Percentiles rank a stretch among this genome's conserved stretches.
These are phyloP conservation scores for Ammospiza maritima DNA, from an alignment of 2,797 vertebrate genomes.

Conservation along the genomic window DNA sequence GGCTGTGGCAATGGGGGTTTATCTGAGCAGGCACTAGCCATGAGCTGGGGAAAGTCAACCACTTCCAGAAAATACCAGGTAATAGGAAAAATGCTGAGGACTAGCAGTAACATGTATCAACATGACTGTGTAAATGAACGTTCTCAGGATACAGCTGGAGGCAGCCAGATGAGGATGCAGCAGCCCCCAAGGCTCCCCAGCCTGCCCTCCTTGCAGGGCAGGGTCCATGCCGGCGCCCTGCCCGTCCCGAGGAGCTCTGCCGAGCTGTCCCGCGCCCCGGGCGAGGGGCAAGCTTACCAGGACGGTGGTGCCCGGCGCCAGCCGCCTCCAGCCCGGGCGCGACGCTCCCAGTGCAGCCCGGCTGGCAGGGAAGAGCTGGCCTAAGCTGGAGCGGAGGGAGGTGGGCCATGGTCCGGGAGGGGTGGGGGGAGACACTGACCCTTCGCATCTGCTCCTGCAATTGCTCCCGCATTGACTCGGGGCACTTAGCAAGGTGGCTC, in stretches of 20 bases:
- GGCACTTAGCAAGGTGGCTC: conserved; percentile 97
- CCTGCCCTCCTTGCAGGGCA: background rate
- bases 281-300: conserved; percentile 48
- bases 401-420: conserved; percentile 67
- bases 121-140: background rate
- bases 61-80: background rate
- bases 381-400: conserved; percentile 40
- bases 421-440: conserved; percentile 86
- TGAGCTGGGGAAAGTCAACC: background rate
- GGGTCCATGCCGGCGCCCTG: background rate
- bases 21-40: background rate
- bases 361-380: conserved; percentile 56
- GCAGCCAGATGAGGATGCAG: background rate
- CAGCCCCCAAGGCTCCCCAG: background rate
- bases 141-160: background rate
- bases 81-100: background rate
- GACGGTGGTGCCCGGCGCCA: background rate
- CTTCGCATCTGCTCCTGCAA: conserved; percentile 94
- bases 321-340: conserved; percentile 37
- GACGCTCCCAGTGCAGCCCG: background rate
- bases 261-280: background rate
- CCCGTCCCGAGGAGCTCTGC: background rate
- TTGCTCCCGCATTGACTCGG: conserved; percentile 95
- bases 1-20: background rate
- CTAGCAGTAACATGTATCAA: background rate